These are phyloP conservation scores for Helobdella robusta DNA, from an alignment of 2,888 invertebrate species.

Conservation along the genomic window DNA sequence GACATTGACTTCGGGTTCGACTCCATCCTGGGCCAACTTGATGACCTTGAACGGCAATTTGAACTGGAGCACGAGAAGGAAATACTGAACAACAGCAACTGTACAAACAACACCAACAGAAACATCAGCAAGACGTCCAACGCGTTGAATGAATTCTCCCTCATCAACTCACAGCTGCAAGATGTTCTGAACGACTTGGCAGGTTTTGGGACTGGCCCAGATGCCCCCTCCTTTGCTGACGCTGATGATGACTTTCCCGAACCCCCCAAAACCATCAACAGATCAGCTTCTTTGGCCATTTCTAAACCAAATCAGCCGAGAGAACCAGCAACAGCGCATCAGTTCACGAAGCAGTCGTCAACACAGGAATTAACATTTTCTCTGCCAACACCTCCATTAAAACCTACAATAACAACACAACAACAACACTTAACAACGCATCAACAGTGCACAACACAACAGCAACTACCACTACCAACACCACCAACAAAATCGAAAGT, in stretches of 20 bases:
- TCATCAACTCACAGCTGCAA: conserved; percentile 21
- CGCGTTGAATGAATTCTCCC: conserved; percentile 16
- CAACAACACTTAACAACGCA: too few species aligned
- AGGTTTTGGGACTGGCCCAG: not conserved
- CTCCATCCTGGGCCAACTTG: conserved; percentile 17
- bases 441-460: too few species aligned
- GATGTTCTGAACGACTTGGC: conserved; percentile 25
- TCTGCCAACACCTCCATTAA: too few species aligned
- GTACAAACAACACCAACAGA: not conserved
- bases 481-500: not conserved
- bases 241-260: too few species aligned
- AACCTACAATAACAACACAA: too few species aligned
- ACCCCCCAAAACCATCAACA: not conserved
- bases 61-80: conserved; percentile 4
- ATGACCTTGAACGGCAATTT: conserved; percentile 20
- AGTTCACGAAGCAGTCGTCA: too few species aligned
- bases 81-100: not conserved
- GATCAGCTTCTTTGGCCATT: too few species aligned
- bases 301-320: too few species aligned
- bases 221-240: too few species aligned
- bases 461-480: too few species aligned
- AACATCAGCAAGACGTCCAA: not conserved
- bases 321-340: too few species aligned
- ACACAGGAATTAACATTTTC: too few species aligned
- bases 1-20: conserved; percentile 15